Evolutionary conservation across 2,888 invertebrate species (phyloP).

Genomic region (Drosophila demipolita): DNA sequence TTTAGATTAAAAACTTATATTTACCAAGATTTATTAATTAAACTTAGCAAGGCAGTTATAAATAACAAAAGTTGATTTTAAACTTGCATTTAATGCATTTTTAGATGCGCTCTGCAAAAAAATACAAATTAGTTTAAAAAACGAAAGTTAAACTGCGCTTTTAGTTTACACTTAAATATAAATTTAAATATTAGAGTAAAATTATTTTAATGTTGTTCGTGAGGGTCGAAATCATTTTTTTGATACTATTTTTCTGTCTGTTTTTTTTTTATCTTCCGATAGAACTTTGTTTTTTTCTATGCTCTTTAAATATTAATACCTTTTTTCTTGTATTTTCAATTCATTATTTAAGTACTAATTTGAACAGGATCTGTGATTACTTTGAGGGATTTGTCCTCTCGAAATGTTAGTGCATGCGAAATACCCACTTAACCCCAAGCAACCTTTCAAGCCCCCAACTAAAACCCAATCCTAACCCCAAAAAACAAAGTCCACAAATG

Average conservation of each 20-base stretch:
- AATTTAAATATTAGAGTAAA: not conserved
- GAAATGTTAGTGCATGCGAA: conserved; percentile 29
- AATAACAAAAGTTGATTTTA: not conserved
- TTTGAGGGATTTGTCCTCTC: not conserved
- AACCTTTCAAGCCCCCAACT: not conserved
- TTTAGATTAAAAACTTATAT: not conserved
- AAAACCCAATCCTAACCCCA: not conserved
- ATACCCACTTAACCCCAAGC: not conserved
- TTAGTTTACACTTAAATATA: not conserved
- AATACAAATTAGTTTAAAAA: not conserved
- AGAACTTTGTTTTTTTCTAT: not conserved
- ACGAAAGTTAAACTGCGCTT: not conserved
- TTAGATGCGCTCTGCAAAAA: not conserved
- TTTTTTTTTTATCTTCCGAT: not conserved
- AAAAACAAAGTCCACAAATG: conserved; percentile 5
- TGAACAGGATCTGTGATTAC: not conserved
- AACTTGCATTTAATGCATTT: not conserved
- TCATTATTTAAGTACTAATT: not conserved
- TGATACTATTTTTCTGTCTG: not conserved
- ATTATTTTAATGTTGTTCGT: not conserved
- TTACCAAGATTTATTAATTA: not conserved
- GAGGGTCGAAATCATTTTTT: not conserved
- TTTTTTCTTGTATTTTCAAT: not conserved
- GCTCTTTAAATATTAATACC: not conserved
- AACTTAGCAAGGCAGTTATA: not conserved